phyloP scores from a whole-genome alignment of 2,888 invertebrate species.

The Euzetes globulus region DNA sequence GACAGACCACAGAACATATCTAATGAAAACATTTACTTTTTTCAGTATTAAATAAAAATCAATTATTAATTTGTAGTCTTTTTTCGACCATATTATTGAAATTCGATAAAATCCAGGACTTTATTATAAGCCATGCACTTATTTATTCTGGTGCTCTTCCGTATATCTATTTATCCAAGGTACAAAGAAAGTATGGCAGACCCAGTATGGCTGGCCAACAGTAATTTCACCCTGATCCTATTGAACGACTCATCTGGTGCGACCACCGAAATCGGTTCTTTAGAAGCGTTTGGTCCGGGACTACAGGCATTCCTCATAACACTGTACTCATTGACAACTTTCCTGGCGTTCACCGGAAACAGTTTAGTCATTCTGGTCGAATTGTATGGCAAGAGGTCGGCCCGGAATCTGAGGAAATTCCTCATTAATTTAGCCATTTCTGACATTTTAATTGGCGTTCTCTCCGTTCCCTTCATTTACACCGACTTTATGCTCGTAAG shows the following conservation, averaged over 20 bases:
- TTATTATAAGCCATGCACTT: no score
- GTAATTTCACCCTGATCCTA: background rate
- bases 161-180: background rate
- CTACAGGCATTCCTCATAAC: conserved; percentile 26
- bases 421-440: conserved; percentile 35
- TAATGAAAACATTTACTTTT: no score
- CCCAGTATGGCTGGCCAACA: conserved; percentile 14
- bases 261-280: conserved; percentile 1
- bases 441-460: conserved; percentile 31
- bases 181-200: conserved; percentile 23
- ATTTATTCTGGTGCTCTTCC: no score
- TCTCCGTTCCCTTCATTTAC: conserved; percentile 33
- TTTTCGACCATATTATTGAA: no score
- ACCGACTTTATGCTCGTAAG: conserved; percentile 32
- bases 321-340: conserved; percentile 29
- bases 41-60: no score
- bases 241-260: conserved; percentile 15
- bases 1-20: no score
- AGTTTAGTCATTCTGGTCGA: conserved; percentile 33
- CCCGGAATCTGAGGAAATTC: conserved; percentile 33
- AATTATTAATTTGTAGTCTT: no score
- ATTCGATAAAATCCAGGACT: no score
- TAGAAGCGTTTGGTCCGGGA: conserved; percentile 30
- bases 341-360: conserved; percentile 34
- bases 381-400: conserved; percentile 31